These are phyloP conservation scores for Gambelia wislizenii DNA, from an alignment of 2,797 vertebrate species.

Conservation along the genomic window DNA sequence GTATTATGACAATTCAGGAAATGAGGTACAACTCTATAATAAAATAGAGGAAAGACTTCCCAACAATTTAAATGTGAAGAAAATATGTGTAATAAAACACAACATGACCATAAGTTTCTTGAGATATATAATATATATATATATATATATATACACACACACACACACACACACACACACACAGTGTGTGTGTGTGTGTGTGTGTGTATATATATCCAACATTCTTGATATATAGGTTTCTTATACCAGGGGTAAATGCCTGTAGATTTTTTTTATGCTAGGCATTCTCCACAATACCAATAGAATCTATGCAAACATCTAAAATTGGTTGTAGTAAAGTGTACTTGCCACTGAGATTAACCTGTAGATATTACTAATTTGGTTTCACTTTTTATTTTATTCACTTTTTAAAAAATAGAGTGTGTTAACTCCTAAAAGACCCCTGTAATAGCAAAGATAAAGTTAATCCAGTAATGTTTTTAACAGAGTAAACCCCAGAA, in stretches of 20 bases:
- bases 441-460: slow-evolving; percentile 70
- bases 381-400: slow-evolving; percentile 54
- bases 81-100: background rate
- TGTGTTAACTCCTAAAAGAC: slow-evolving; percentile 54
- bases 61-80: background rate
- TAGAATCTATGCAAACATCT: slow-evolving; percentile 40
- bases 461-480: slow-evolving; percentile 70
- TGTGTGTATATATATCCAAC: no score
- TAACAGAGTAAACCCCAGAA: slow-evolving; percentile 63
- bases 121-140: no score
- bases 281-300: slow-evolving; percentile 38
- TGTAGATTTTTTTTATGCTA: background rate
- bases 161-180: no score
- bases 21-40: background rate
- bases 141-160: no score
- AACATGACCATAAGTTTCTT: background rate
- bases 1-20: background rate
- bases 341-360: slow-evolving; percentile 25
- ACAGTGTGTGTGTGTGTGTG: no score
- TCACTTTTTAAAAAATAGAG: slow-evolving; percentile 23
- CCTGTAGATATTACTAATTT: slow-evolving; percentile 39
- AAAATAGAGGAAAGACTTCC: background rate
- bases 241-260: slow-evolving; percentile 19
- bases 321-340: slow-evolving; percentile 33
- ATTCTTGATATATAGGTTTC: slow-evolving; percentile 29